Conservation (phyloP, 1,140 invertebrate genomes). For the Trichomalopsis sarcophagae region DNA sequence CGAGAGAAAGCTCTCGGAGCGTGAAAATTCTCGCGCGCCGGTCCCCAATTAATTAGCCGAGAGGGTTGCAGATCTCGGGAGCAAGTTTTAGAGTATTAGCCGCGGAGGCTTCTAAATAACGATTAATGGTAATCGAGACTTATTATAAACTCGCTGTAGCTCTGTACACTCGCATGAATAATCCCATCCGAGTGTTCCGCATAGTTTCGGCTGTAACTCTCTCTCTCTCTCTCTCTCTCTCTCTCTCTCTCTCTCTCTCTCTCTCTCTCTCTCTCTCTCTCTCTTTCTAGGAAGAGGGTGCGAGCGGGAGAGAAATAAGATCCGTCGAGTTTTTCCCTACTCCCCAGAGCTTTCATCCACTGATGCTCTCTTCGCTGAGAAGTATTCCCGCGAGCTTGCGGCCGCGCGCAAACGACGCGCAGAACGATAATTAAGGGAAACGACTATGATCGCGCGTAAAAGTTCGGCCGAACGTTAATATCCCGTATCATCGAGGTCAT, state of each 20-base stretch:
- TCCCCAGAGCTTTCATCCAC: too few relatives aligned
- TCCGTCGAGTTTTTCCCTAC: neutral
- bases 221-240: neutral
- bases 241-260: neutral
- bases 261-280: constrained; percentile 32
- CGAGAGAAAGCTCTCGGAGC: neutral
- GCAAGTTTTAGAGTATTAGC: neutral
- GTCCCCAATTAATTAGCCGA: constrained; percentile 42
- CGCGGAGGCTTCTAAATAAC: constrained; percentile 39
- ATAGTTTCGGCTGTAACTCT: constrained; percentile 29
- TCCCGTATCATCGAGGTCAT: constrained; percentile 40
- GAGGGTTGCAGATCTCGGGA: neutral
- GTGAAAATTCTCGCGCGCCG: constrained; percentile 24
- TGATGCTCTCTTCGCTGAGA: neutral
- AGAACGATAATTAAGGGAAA: constrained; percentile 42
- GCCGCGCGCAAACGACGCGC: neutral
- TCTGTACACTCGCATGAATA: constrained; percentile 23
- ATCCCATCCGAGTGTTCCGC: constrained; percentile 25
- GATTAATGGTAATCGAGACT: constrained; percentile 51
- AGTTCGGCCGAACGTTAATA: constrained; percentile 12
- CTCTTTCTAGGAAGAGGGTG: neutral
- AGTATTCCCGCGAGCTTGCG: constrained; percentile 35
- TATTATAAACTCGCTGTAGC: constrained; percentile 37
- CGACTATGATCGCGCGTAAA: constrained; percentile 23
- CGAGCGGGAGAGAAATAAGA: neutral